A percentile compares a stretch with the other conserved stretches of the same genome.
phyloP scores from a whole-genome alignment of 2,888 invertebrate genomes.

The Agrenia bidenticulata region DNA sequence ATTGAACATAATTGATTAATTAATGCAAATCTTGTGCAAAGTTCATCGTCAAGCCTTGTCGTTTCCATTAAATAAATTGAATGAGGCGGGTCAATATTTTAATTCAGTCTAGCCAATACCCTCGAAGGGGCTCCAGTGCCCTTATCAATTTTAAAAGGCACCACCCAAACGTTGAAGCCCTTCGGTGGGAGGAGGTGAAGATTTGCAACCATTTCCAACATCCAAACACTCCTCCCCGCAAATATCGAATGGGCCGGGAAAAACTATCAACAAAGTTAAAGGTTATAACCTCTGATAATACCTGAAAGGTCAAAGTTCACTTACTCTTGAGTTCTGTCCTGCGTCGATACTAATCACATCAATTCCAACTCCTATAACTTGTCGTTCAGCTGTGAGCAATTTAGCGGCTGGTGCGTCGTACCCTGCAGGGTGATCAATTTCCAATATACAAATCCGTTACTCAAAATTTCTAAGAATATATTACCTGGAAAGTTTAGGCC shows the following conservation, averaged over 20 bases:
- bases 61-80: no score
- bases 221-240: constrained; percentile 35
- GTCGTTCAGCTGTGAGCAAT: constrained; percentile 38
- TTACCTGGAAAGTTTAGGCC: constrained; percentile 37
- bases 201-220: constrained; percentile 49
- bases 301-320: not conserved
- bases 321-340: constrained; percentile 35
- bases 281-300: not conserved
- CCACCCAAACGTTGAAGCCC: constrained; percentile 37
- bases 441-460: not conserved
- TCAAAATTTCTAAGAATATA: not conserved
- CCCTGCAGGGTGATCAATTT: constrained; percentile 14
- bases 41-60: no score
- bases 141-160: constrained; percentile 47
- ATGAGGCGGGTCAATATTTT: not conserved
- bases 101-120: constrained; percentile 30
- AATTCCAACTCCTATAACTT: constrained; percentile 48
- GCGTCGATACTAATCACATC: constrained; percentile 46
- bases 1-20: no score
- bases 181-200: constrained; percentile 40
- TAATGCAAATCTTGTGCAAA: no score
- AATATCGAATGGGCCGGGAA: constrained; percentile 34
- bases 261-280: constrained; percentile 2
- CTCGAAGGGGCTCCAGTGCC: constrained; percentile 40
- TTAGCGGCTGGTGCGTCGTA: constrained; percentile 39